Conservation (phyloP, 1,140 invertebrate genomes). For the Cylas formicarius region DNA sequence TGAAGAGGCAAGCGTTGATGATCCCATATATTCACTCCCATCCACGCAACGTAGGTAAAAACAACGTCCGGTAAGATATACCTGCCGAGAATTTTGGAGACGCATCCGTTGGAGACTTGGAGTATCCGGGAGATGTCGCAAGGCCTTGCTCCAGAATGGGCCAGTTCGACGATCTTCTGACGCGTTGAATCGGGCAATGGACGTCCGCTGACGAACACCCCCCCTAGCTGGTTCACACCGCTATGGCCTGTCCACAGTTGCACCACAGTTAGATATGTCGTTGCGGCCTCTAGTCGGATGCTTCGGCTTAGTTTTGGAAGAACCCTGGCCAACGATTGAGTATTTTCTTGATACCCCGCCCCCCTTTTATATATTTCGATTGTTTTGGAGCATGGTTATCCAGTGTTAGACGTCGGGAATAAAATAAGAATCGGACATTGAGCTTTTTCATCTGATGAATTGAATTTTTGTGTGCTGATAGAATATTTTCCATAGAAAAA, state of each 20-base stretch:
- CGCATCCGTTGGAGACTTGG: conserved; percentile 93
- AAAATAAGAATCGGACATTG: no score
- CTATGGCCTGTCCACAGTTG: conserved; percentile 72
- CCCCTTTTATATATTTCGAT: no score
- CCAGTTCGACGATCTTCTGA: conserved; percentile 96
- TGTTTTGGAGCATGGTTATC: no score
- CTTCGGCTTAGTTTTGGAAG: not conserved
- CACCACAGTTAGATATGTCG: conserved; percentile 24
- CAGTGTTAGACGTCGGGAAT: no score
- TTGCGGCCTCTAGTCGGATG: not conserved
- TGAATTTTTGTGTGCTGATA: no score
- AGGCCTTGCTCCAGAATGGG: conserved; percentile 91
- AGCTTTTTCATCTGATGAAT: no score
- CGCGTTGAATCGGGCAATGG: conserved; percentile 94
- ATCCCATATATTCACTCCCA: not conserved
- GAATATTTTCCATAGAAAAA: no score
- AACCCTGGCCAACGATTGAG: no score
- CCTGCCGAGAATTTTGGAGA: conserved; percentile 92
- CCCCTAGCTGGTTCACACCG: conserved; percentile 96
- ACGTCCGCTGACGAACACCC: conserved; percentile 95
- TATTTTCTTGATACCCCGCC: no score
- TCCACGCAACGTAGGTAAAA: not conserved
- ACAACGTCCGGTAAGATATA: conserved; percentile 45
- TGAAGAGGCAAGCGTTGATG: conserved; percentile 11
- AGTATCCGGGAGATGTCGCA: conserved; percentile 97